A percentile compares a stretch with the other conserved stretches of the same genome.
These are phyloP conservation scores for Synaphobranchus kaupii DNA, from an alignment of 2,797 vertebrate species.

Conservation along the genomic window DNA sequence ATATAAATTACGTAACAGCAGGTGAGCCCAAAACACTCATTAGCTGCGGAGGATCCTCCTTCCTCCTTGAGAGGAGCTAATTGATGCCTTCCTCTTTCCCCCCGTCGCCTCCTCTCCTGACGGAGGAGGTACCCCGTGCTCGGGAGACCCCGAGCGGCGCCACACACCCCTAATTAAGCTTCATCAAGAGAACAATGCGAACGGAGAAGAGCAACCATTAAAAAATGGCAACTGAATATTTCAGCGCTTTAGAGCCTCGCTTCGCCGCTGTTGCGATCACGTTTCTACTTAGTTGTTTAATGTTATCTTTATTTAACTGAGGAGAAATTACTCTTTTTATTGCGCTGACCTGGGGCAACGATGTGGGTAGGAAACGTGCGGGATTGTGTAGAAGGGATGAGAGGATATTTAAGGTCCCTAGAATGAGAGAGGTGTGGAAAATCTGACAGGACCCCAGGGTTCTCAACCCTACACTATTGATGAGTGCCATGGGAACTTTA, in stretches of 20 bases:
- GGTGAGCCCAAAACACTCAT: conserved; percentile 69
- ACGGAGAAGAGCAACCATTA: background rate
- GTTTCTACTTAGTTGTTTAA: conserved; percentile 1
- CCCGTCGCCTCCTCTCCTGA: conserved; percentile 65
- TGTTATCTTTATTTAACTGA: conserved; percentile 10
- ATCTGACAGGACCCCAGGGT: background rate
- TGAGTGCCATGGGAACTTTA: background rate
- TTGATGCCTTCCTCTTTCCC: conserved; percentile 65
- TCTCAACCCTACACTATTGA: background rate
- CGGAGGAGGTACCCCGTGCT: conserved; percentile 61
- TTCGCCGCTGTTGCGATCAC: background rate
- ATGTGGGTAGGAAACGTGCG: background rate
- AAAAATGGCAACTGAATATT: conserved; percentile 16
- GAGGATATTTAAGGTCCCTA: background rate
- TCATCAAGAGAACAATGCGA: conserved; percentile 12
- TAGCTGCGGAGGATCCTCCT: conserved; percentile 69
- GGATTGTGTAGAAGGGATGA: background rate
- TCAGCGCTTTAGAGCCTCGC: conserved; percentile 3
- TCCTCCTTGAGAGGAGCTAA: conserved; percentile 68
- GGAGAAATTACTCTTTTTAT: background rate
- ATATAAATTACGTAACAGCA: conserved; percentile 69
- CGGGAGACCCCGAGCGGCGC: background rate
- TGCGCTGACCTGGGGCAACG: background rate
- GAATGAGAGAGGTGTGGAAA: background rate
- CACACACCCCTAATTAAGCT: conserved; percentile 21